Percentiles rank a stretch among this genome's conserved stretches.
phyloP scores from a whole-genome alignment of 2,888 invertebrate genomes.

The Hecatera dysodea region DNA sequence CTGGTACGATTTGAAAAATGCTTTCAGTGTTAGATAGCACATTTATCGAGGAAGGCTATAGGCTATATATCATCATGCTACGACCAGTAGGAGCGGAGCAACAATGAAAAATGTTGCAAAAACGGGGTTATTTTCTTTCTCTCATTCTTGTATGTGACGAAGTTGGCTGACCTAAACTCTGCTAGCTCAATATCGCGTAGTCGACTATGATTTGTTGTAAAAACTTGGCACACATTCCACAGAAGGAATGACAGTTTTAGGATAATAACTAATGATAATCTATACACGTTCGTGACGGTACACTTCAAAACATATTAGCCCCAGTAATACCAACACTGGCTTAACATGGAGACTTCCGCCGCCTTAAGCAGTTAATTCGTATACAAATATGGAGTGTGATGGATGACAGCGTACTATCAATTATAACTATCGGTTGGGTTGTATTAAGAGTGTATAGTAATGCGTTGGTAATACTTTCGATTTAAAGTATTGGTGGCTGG shows the following conservation, averaged over 20 bases:
- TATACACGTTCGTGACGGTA: constrained; percentile 44
- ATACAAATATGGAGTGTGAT: constrained; percentile 21
- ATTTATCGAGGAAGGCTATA: no score
- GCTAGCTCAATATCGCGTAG: not conserved
- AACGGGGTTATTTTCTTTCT: no score
- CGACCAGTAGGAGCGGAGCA: no score
- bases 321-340: constrained; percentile 10
- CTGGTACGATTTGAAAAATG: no score
- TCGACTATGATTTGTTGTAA: constrained; percentile 9
- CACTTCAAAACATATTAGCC: constrained; percentile 41
- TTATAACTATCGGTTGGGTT: constrained; percentile 32
- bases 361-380: constrained; percentile 33
- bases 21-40: no score
- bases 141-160: no score
- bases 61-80: no score
- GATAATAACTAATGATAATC: constrained; percentile 23
- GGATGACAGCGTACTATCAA: constrained; percentile 41
- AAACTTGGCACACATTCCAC: constrained; percentile 7
- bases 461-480: constrained; percentile 8
- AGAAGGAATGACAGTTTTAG: constrained; percentile 27
- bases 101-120: no score
- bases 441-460: constrained; percentile 12
- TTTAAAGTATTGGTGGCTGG: not conserved
- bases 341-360: constrained; percentile 54
- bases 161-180: not conserved